These are phyloP conservation scores for Cyclophora albipunctata DNA, from an alignment of 2,888 invertebrate species.

Conservation along the genomic window DNA sequence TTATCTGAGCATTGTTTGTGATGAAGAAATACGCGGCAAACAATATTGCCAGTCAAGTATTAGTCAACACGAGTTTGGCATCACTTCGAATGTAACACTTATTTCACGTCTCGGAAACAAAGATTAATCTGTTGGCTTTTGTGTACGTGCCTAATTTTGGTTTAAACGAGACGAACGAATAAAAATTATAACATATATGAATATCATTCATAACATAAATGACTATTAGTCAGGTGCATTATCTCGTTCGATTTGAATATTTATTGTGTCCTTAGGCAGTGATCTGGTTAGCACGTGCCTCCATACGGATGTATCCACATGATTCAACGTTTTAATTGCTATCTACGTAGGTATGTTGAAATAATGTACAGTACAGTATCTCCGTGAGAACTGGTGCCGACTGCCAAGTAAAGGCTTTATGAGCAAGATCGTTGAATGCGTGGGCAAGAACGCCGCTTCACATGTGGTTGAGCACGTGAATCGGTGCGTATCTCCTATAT, in stretches of 20 bases:
- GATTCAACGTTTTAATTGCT: slow-evolving; percentile 47
- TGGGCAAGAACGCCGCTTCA: slow-evolving; percentile 17
- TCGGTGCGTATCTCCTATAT: slow-evolving; percentile 18
- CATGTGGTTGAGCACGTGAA: slow-evolving; percentile 24
- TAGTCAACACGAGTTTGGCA: slow-evolving; percentile 25
- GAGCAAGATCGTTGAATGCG: slow-evolving; percentile 16
- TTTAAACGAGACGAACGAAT: neutral
- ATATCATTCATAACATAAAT: no score
- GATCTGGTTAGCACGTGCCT: slow-evolving; percentile 36
- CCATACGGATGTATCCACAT: slow-evolving; percentile 42
- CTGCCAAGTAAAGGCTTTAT: slow-evolving; percentile 15
- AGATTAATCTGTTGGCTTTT: neutral
- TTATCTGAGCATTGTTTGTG: slow-evolving; percentile 33
- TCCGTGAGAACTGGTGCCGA: slow-evolving; percentile 30
- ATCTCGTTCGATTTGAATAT: slow-evolving; percentile 21
- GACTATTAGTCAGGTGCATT: slow-evolving; percentile 8
- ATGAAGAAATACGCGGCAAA: slow-evolving; percentile 34
- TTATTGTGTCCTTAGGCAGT: slow-evolving; percentile 18
- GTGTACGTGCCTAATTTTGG: slow-evolving; percentile 6
- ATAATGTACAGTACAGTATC: slow-evolving; percentile 32
- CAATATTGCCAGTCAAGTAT: slow-evolving; percentile 26
- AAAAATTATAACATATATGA: no score
- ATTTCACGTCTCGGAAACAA: no score
- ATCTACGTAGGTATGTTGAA: slow-evolving; percentile 40
- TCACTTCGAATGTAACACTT: slow-evolving; percentile 1